These are phyloP conservation scores for Sebastiscus tertius DNA, from an alignment of 2,797 vertebrate genomes.

Conservation along the genomic window DNA sequence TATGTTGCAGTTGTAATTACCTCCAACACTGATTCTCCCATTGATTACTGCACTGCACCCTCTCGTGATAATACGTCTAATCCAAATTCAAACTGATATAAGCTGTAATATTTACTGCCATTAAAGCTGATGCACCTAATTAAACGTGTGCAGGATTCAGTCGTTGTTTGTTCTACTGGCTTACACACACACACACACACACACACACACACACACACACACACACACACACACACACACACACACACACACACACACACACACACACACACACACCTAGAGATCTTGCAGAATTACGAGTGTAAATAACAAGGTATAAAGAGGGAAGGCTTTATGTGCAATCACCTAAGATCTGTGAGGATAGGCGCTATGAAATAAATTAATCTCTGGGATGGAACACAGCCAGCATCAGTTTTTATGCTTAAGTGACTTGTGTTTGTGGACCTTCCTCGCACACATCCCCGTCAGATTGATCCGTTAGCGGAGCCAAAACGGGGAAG, in stretches of 20 bases:
- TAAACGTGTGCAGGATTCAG: conserved; percentile 21
- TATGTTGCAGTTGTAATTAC: conserved; percentile 54
- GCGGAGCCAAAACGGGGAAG: conserved; percentile 33
- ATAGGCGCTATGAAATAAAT: background rate
- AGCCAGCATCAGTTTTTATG: conserved; percentile 39
- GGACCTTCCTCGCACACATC: conserved; percentile 18
- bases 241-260: background rate
- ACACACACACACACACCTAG: background rate
- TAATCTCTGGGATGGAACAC: conserved; percentile 22
- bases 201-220: background rate
- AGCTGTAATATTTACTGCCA: conserved; percentile 53
- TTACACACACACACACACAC: conserved; percentile 10
- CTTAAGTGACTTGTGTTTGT: conserved; percentile 53
- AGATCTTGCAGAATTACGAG: conserved; percentile 39
- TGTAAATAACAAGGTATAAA: conserved; percentile 57
- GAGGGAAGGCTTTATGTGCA: conserved; percentile 53
- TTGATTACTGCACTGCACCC: conserved; percentile 35
- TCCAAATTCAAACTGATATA: conserved; percentile 63
- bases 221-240: conserved; percentile 7
- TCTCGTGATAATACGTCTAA: conserved; percentile 45
- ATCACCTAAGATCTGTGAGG: conserved; percentile 29
- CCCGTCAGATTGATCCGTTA: conserved; percentile 50
- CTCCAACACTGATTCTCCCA: conserved; percentile 39
- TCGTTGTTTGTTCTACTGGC: conserved; percentile 42
- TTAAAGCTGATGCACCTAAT: conserved; percentile 60